Evolutionary conservation across 2,113 vertebrate genomes (phyloP).

Genomic region (Pelusios castaneus): DNA sequence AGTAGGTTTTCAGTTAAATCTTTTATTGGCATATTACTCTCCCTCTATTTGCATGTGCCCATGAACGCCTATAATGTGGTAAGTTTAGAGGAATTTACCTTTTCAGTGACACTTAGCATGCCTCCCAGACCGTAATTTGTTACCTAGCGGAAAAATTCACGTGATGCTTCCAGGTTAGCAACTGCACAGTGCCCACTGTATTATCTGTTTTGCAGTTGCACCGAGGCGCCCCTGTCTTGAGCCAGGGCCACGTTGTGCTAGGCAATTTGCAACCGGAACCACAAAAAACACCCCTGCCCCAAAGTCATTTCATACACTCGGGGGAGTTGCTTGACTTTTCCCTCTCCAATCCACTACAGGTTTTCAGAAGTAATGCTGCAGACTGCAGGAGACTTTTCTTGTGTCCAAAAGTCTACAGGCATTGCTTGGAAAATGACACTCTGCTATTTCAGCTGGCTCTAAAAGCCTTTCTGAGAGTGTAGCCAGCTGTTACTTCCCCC

Average conservation of each 20-base stretch:
- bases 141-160: accelerated
- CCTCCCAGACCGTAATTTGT: accelerated
- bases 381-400: neutral
- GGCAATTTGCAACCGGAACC: accelerated
- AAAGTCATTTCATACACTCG: neutral
- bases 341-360: neutral
- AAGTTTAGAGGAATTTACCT: neutral
- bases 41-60: neutral
- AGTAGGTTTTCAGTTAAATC: neutral
- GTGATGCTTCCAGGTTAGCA: neutral
- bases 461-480: neutral
- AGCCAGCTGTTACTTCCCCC: neutral
- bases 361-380: neutral
- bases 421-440: neutral
- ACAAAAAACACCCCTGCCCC: too few species aligned
- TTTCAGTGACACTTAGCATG: neutral
- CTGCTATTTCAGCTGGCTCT: too few species aligned
- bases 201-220: neutral
- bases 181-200: neutral
- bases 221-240: accelerated
- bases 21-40: neutral
- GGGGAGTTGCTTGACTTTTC: neutral
- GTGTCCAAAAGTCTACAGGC: neutral
- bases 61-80: neutral
- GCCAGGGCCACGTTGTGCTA: neutral